Conservation (phyloP, 2,113 vertebrate genomes). For the human region DNA sequence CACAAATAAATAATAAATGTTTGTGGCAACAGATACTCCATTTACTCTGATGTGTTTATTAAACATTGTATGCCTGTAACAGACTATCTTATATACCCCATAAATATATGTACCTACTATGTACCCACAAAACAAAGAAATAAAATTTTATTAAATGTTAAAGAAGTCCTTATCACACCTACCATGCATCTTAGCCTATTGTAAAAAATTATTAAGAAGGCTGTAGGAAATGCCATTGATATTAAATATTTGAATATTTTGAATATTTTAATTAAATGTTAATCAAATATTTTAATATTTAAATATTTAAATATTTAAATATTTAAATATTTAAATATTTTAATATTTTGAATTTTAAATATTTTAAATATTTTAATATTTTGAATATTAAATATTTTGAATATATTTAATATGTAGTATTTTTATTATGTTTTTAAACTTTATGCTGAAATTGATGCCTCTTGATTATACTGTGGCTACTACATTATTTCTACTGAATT, state of each 20-base stretch:
- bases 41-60: no score
- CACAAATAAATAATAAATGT: no score
- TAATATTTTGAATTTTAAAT: neutral
- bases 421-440: slow-evolving; percentile 11
- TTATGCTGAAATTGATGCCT: neutral
- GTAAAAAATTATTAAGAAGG: neutral
- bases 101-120: no score
- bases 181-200: neutral
- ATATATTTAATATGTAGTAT: neutral
- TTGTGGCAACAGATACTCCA: no score
- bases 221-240: neutral
- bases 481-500: neutral
- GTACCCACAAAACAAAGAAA: no score
- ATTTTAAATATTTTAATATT: neutral
- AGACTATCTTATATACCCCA: no score
- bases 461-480: neutral
- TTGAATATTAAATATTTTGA: neutral
- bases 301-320: neutral
- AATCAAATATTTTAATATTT: no score
- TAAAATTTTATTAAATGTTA: slow-evolving; percentile 4
- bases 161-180: neutral
- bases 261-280: neutral
- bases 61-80: no score
- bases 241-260: neutral
- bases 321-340: neutral